These are phyloP conservation scores for Chelonus formosanus DNA, from an alignment of 2,888 invertebrate genomes.

Conservation along the genomic window DNA sequence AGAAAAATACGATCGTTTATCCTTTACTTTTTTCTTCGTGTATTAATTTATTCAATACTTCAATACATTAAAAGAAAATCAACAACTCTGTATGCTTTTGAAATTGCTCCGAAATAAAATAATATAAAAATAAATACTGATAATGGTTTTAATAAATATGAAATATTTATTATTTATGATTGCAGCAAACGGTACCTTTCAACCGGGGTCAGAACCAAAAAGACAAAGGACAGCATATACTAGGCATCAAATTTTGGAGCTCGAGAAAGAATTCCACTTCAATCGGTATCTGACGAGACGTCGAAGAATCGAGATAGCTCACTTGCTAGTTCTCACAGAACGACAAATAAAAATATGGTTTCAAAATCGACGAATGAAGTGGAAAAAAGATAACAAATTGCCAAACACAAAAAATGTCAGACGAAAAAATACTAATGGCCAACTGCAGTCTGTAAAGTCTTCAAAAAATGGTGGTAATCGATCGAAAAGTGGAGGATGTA, in stretches of 20 bases:
- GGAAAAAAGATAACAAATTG: constrained; percentile 88
- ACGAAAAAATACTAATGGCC: constrained; percentile 68
- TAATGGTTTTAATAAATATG: too few relatives aligned
- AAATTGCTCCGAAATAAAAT: too few relatives aligned
- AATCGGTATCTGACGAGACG: constrained; percentile 95
- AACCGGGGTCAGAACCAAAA: constrained; percentile 95
- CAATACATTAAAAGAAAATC: too few relatives aligned
- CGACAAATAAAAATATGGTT: constrained; percentile 92
- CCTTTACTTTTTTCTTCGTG: too few relatives aligned
- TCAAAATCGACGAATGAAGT: constrained; percentile 85
- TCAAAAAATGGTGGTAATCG: constrained; percentile 46
- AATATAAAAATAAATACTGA: too few relatives aligned
- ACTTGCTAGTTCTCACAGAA: constrained; percentile 91
- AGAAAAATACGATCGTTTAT: too few relatives aligned
- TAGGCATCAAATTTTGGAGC: constrained; percentile 95
- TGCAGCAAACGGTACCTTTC: constrained; percentile 84
- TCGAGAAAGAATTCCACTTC: constrained; percentile 98
- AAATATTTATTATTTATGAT: constrained; percentile 57
- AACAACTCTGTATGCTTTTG: too few relatives aligned
- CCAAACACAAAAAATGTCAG: constrained; percentile 84
- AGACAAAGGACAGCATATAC: constrained; percentile 97
- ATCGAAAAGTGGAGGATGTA: constrained; percentile 42
- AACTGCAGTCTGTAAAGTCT: constrained; percentile 49
- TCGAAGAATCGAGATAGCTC: constrained; percentile 96
- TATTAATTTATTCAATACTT: too few relatives aligned